Conservation (phyloP, 2,113 vertebrate species). For the Syngnathus floridae region DNA sequence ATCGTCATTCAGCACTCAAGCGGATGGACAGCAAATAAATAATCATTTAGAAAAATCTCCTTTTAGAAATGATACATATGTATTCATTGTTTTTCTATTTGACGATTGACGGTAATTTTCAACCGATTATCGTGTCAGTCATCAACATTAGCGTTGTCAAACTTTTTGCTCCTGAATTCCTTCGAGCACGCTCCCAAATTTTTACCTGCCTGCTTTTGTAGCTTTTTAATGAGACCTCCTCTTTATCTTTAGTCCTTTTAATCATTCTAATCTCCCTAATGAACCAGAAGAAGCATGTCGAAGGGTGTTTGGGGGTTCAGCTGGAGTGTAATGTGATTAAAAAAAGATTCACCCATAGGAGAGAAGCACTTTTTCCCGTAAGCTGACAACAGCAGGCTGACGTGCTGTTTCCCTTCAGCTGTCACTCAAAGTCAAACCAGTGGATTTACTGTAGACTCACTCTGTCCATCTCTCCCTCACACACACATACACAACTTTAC, state of each 20-base stretch:
- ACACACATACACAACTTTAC: conserved; percentile 27
- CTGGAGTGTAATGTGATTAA: conserved; percentile 14
- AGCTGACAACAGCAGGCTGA: conserved; percentile 65
- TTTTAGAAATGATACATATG: too few relatives aligned
- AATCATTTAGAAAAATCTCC: too few relatives aligned
- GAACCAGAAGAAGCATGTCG: background rate
- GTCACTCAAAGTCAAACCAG: conserved; percentile 67
- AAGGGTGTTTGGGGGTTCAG: conserved; percentile 6
- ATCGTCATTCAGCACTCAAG: too few relatives aligned
- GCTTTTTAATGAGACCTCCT: background rate
- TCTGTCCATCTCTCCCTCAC: conserved; percentile 12
- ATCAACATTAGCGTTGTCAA: too few relatives aligned
- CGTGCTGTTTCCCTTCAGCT: conserved; percentile 55
- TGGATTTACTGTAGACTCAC: conserved; percentile 33
- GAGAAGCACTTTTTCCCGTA: conserved; percentile 59
- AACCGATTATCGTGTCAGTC: too few relatives aligned
- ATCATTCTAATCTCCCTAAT: conserved; percentile 2
- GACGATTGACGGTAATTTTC: too few relatives aligned
- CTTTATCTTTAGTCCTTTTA: background rate
- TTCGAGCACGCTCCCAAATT: background rate
- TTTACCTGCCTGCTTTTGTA: background rate
- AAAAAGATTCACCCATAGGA: conserved; percentile 14
- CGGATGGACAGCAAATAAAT: too few relatives aligned
- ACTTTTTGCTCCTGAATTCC: background rate
- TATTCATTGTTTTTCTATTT: too few relatives aligned